Percentiles rank a stretch among this genome's conserved stretches.
phyloP scores from a whole-genome alignment of 1,140 invertebrate species.

The Pygmarrhopalites habei region DNA sequence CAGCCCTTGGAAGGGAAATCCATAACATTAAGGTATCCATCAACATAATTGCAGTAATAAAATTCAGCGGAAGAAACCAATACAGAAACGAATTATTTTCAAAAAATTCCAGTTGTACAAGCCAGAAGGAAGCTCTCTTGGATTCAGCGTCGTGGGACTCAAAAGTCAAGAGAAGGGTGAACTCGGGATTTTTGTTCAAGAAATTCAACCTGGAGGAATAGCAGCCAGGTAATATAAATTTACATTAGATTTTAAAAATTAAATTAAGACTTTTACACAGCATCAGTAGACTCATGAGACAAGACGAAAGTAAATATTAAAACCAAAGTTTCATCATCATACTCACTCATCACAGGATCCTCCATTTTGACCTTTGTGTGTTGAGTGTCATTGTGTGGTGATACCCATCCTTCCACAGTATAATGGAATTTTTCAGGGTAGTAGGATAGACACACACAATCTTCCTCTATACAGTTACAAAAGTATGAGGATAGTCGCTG shows the following conservation, averaged over 20 bases:
- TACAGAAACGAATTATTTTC: background rate
- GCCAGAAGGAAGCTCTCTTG: constrained; percentile 63
- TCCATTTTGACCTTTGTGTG: no score
- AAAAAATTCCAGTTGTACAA: constrained; percentile 55
- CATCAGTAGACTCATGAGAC: no score
- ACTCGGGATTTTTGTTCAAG: constrained; percentile 68
- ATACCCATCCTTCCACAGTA: no score
- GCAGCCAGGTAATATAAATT: constrained; percentile 54
- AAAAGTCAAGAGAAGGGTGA: constrained; percentile 62
- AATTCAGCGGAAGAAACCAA: background rate
- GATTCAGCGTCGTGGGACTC: constrained; percentile 68
- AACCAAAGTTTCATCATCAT: no score
- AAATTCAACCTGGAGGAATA: constrained; percentile 64
- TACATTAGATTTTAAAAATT: background rate
- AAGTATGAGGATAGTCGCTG: no score
- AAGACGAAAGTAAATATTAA: no score
- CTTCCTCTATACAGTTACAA: no score
- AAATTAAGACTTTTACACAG: no score
- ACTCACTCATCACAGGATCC: no score
- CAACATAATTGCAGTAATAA: background rate
- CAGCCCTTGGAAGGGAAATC: constrained; percentile 57
- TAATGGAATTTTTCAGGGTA: no score
- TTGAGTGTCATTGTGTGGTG: no score
- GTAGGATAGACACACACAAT: no score
- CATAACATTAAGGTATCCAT: constrained; percentile 52